These are phyloP conservation scores for Drosophila ustulata DNA, from an alignment of 2,888 invertebrate species.

Conservation along the genomic window DNA sequence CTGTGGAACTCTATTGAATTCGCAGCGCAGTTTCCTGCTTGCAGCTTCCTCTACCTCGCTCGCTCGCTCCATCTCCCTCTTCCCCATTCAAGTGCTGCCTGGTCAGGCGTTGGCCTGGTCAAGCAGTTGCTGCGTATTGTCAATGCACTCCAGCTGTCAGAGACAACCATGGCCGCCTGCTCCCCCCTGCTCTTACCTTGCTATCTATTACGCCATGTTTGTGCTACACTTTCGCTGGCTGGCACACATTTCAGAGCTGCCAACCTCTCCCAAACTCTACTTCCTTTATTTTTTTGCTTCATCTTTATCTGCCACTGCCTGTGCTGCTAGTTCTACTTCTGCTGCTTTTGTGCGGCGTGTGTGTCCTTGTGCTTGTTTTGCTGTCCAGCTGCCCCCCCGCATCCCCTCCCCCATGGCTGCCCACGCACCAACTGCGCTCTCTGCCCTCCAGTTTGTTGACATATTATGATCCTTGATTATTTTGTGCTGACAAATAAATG, in stretches of 20 bases:
- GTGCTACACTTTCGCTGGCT: slow-evolving; percentile 70
- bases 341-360: slow-evolving; percentile 13
- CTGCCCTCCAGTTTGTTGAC: slow-evolving; percentile 67
- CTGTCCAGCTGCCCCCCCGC: not conserved
- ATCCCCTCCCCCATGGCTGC: not conserved
- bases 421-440: slow-evolving; percentile 1
- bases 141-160: slow-evolving; percentile 76
- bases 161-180: slow-evolving; percentile 38
- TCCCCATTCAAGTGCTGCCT: slow-evolving; percentile 5
- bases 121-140: slow-evolving; percentile 69
- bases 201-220: slow-evolving; percentile 74
- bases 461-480: slow-evolving; percentile 80
- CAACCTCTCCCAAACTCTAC: slow-evolving; percentile 8
- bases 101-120: slow-evolving; percentile 49
- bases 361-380: slow-evolving; percentile 71
- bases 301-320: slow-evolving; percentile 23
- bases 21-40: slow-evolving; percentile 31
- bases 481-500: slow-evolving; percentile 79
- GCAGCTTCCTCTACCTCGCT: slow-evolving; percentile 12
- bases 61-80: no score
- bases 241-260: slow-evolving; percentile 54
- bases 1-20: slow-evolving; percentile 47
- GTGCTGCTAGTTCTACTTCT: slow-evolving; percentile 21
- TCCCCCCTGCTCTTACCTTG: slow-evolving; percentile 4
- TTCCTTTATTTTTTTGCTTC: slow-evolving; percentile 22